A percentile compares a stretch with the other conserved stretches of the same genome.
Conservation (phyloP, 2,797 vertebrate genomes). For the Enteromius mattozi region DNA sequence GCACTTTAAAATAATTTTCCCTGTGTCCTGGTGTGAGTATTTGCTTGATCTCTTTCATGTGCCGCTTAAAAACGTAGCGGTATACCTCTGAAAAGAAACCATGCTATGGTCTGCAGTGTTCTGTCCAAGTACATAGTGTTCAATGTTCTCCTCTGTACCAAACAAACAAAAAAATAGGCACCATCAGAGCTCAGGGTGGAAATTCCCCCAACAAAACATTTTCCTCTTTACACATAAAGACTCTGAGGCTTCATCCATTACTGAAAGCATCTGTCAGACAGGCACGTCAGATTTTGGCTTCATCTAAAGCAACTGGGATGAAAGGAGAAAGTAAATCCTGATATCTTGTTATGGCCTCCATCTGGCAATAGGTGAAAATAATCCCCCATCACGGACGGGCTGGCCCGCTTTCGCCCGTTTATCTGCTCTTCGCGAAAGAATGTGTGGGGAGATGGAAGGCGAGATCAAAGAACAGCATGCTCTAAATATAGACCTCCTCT, state of each 20-base stretch:
- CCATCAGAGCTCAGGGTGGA: constrained; percentile 39
- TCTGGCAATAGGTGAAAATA: constrained; percentile 65
- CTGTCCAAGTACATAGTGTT: constrained; percentile 33
- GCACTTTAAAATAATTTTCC: constrained; percentile 11
- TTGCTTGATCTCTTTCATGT: constrained; percentile 26
- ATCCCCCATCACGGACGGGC: constrained; percentile 55
- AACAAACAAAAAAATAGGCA: constrained; percentile 42
- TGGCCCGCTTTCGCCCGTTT: constrained; percentile 60
- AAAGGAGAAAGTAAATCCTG: constrained; percentile 62
- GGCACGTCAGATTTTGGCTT: constrained; percentile 52
- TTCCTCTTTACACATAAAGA: constrained; percentile 52
- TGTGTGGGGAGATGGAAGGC: constrained; percentile 70
- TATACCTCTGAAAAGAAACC: constrained; percentile 13
- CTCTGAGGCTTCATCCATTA: constrained; percentile 48
- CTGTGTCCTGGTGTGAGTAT: background rate
- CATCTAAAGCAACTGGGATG: constrained; percentile 56
- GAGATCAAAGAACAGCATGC: constrained; percentile 75
- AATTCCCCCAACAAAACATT: constrained; percentile 51
- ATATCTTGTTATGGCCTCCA: constrained; percentile 60
- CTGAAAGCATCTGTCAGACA: constrained; percentile 47
- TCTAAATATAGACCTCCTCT: constrained; percentile 75
- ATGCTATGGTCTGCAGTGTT: constrained; percentile 24
- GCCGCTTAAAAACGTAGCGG: constrained; percentile 18
- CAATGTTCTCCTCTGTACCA: constrained; percentile 24
- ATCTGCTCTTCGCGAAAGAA: constrained; percentile 65